These are phyloP conservation scores for Hormaphis cornu DNA, from an alignment of 1,140 invertebrate species.

Conservation along the genomic window DNA sequence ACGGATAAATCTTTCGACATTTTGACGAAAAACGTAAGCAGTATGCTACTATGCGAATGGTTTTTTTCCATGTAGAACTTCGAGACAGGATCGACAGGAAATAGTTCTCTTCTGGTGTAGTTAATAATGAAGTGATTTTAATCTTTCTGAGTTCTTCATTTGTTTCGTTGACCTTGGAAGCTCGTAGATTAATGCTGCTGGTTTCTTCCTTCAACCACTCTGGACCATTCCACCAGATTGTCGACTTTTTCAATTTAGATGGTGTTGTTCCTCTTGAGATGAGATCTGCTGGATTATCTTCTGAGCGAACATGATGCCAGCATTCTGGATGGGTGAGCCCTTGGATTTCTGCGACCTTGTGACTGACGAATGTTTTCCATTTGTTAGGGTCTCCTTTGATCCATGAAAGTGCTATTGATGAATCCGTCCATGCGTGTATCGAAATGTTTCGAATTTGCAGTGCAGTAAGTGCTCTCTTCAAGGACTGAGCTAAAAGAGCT, in stretches of 20 bases:
- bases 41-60: not conserved
- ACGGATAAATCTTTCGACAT: too few relatives aligned
- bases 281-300: constrained; percentile 38
- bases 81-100: not conserved
- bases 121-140: too few relatives aligned
- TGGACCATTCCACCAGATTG: constrained; percentile 34
- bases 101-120: not conserved
- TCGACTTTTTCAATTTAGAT: not conserved
- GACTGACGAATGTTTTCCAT: not conserved
- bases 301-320: constrained; percentile 36
- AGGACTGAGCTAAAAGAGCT: too few relatives aligned
- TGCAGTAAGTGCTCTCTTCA: too few relatives aligned
- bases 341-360: constrained; percentile 27
- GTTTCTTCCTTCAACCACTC: too few relatives aligned
- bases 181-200: too few relatives aligned
- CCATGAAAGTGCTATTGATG: too few relatives aligned
- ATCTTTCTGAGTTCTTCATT: too few relatives aligned
- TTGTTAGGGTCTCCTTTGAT: not conserved
- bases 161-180: too few relatives aligned
- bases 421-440: too few relatives aligned
- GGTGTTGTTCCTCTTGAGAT: constrained; percentile 36
- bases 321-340: constrained; percentile 17
- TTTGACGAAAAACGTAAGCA: not conserved
- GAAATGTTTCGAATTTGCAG: too few relatives aligned
- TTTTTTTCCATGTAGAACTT: not conserved